Evolutionary conservation across 2,888 invertebrate species (phyloP), one percentile per base, ranked within the genome.

Genomic region (Zaprionus lineosus): DNA sequence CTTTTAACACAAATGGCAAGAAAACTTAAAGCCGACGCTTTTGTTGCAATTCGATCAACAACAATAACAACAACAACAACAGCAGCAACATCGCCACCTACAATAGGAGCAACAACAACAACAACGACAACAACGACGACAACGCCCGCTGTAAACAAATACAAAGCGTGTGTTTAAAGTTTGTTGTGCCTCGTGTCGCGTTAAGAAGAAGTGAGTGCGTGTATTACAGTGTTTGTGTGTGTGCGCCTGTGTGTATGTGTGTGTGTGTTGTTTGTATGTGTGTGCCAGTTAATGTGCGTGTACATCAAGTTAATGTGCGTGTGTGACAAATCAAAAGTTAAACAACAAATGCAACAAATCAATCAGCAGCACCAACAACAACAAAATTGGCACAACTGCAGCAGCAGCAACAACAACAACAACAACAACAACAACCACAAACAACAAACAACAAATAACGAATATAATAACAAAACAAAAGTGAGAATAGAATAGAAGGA

Each of bases 351-450:
- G 24, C 8, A 7, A 5, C 24, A 39, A 18, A 39, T 43, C 9
- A 43, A 33, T 29, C 16, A 29, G 44, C 37, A 39, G 19, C 39
- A 29, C 9, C 26, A 47, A 19, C 18, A 59, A 31, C 31, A 41
- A 29, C 53, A 51, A 70, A 74, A 75, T 73, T 73, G 73, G 76
- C 73, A 60, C 43, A 60, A 40, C 12, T n/a, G 36, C 39, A 37
- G 21, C 11, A 36, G 9, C 18, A 53, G n/a, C n/a, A 24, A 24
- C 4, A 24, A 4, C n/a, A n/a, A n/a, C n/a, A n/a, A n/a, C n/a
- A n/a, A n/a, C n/a, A n/a, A n/a, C n/a, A n/a, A n/a, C n/a, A n/a
- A n/a, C n/a, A n/a, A n/a, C n/a, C n/a, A n/a, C n/a, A n/a, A n/a
- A n/a, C n/a, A n/a, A n/a, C n/a, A n/a, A n/a, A n/a, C n/a, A n/a